phyloP scores from a whole-genome alignment of 2,888 invertebrate genomes.

The Ornithoptera priamus region DNA sequence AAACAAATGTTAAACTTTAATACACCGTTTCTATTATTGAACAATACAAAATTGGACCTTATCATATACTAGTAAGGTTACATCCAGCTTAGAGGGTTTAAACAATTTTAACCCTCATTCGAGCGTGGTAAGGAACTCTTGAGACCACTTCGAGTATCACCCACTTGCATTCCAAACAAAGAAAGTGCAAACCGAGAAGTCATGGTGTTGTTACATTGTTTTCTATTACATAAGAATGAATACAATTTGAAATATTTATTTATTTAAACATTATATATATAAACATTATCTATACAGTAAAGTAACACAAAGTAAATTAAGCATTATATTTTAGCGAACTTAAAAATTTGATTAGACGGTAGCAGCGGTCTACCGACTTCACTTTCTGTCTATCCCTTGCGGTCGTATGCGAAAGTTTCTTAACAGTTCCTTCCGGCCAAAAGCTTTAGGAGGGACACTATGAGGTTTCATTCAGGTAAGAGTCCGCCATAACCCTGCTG shows the following conservation, averaged over 20 bases:
- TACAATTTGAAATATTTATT: neutral
- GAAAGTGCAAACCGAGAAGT: neutral
- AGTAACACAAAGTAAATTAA: no score
- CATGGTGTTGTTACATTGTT: neutral
- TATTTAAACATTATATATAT: no score
- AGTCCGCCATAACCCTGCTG: no score
- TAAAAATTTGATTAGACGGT: no score
- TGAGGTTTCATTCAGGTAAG: no score
- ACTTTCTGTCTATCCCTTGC: no score
- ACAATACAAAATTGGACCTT: neutral
- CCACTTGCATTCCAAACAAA: conserved; percentile 1
- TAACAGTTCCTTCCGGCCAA: no score
- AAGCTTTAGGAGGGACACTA: no score
- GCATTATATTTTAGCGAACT: no score
- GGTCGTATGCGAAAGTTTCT: no score
- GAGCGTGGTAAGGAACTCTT: neutral
- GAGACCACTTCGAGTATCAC: conserved; percentile 1
- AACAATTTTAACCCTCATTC: neutral
- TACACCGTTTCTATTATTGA: neutral
- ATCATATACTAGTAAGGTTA: neutral
- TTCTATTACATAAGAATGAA: neutral
- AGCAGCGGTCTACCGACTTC: no score
- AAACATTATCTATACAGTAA: no score
- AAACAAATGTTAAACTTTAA: neutral
- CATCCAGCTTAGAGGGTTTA: neutral